A percentile compares a stretch with the other conserved stretches of the same genome.
These are phyloP conservation scores for Grapholita molesta DNA, from an alignment of 1,140 invertebrate species.

Conservation along the genomic window DNA sequence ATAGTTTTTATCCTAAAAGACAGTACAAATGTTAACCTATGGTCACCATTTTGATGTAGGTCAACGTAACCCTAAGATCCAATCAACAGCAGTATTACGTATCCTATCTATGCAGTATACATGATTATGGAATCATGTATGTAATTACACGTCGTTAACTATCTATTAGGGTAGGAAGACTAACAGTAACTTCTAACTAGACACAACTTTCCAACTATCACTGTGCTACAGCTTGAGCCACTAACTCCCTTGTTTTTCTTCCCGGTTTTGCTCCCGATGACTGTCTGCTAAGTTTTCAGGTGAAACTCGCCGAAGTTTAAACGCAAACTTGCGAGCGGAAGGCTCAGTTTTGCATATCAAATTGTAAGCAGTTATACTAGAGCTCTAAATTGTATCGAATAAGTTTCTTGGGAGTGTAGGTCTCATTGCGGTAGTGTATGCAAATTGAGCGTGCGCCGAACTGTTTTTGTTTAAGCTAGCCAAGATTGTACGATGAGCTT, in stretches of 20 bases:
- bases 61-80: background rate
- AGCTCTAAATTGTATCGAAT: conserved; percentile 19
- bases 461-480: conserved; percentile 15
- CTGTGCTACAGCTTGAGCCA: background rate
- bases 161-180: background rate
- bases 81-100: background rate
- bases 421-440: conserved; percentile 15
- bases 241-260: conserved; percentile 13
- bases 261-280: background rate
- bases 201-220: background rate
- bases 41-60: background rate
- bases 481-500: background rate
- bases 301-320: conserved; percentile 3
- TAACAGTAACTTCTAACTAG: background rate
- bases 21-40: too few species aligned
- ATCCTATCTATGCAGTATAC: too few species aligned
- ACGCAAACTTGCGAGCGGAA: conserved; percentile 20
- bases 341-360: conserved; percentile 34
- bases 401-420: conserved; percentile 17
- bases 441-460: conserved; percentile 1
- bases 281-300: background rate
- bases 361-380: conserved; percentile 14
- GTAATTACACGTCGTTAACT: background rate
- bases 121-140: background rate
- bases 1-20: too few species aligned